A percentile compares a stretch with the other conserved stretches of the same genome.
These are phyloP conservation scores for Alosa alosa DNA, from an alignment of 2,113 vertebrate species.

Conservation along the genomic window DNA sequence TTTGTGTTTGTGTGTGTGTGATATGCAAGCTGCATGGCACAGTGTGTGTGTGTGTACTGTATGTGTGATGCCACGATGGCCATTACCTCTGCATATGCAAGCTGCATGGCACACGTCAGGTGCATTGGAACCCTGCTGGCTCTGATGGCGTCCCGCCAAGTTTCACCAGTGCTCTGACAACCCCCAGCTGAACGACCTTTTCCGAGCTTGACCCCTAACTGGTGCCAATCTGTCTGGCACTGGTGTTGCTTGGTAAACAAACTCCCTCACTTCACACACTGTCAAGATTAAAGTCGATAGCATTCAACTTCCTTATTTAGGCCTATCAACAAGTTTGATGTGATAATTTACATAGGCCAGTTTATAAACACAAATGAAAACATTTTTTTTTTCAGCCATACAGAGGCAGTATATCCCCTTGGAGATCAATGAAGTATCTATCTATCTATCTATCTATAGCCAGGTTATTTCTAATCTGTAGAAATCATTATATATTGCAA, in stretches of 20 bases:
- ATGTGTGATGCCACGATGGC: slow-evolving; percentile 22
- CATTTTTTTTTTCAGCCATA: too few relatives aligned
- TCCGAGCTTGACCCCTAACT: slow-evolving; percentile 68
- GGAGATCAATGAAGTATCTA: too few relatives aligned
- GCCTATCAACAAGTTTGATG: neutral
- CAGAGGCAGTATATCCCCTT: too few relatives aligned
- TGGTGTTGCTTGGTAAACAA: slow-evolving; percentile 58
- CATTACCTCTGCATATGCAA: slow-evolving; percentile 39
- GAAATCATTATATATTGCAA: too few relatives aligned
- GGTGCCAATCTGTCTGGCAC: slow-evolving; percentile 64
- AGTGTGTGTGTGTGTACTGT: neutral
- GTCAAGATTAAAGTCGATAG: neutral
- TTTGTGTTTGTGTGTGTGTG: neutral
- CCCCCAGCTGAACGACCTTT: slow-evolving; percentile 77
- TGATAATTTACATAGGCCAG: neutral
- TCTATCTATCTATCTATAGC: too few relatives aligned
- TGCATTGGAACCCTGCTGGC: slow-evolving; percentile 50
- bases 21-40: too few relatives aligned
- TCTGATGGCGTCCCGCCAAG: slow-evolving; percentile 61
- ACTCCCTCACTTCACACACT: neutral
- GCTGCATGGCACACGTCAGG: slow-evolving; percentile 70
- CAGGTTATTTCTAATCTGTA: too few relatives aligned
- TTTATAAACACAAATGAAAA: neutral
- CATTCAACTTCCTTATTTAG: too few relatives aligned
- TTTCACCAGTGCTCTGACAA: slow-evolving; percentile 65